Evolutionary conservation across 2,113 vertebrate genomes (phyloP).

Genomic region (Zosterops lateralis): DNA sequence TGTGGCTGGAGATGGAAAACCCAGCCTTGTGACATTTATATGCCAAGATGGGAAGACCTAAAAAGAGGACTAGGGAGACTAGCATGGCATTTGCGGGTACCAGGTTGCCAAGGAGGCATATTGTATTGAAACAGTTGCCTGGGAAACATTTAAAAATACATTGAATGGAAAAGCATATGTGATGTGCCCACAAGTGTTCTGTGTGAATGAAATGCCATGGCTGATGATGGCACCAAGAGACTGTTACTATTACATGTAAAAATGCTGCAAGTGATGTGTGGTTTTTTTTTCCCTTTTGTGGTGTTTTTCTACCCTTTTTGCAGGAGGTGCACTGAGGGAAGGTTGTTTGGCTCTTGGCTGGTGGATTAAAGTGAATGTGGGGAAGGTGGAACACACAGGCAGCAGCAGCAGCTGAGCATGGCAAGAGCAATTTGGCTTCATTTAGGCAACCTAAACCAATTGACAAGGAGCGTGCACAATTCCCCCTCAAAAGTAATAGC

Average conservation of each 20-base stretch:
- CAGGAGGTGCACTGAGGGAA: background rate
- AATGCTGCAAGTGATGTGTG: conserved; percentile 3
- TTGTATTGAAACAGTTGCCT: conserved; percentile 66
- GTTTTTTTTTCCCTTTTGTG: background rate
- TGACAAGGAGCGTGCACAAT: conserved; percentile 2
- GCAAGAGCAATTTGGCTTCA: background rate
- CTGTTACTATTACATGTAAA: conserved; percentile 62
- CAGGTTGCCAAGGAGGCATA: conserved; percentile 65
- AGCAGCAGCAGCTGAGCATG: background rate
- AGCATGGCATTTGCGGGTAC: conserved; percentile 43
- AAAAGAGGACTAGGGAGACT: conserved; percentile 40
- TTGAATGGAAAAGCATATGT: conserved; percentile 51
- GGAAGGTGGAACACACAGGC: background rate
- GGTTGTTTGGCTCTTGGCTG: background rate
- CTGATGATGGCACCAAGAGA: conserved; percentile 43
- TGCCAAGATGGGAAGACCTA: conserved; percentile 16
- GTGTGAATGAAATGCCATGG: conserved; percentile 47
- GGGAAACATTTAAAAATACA: conserved; percentile 66
- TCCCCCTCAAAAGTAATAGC: background rate
- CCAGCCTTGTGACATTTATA: background rate
- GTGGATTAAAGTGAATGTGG: background rate
- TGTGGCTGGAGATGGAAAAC: background rate
- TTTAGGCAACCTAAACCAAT: conserved; percentile 4
- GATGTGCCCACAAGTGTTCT: conserved; percentile 56
- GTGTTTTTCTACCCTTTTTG: background rate